Conservation (phyloP, 2,888 invertebrate species). For the Dermolepida albohirtum region DNA sequence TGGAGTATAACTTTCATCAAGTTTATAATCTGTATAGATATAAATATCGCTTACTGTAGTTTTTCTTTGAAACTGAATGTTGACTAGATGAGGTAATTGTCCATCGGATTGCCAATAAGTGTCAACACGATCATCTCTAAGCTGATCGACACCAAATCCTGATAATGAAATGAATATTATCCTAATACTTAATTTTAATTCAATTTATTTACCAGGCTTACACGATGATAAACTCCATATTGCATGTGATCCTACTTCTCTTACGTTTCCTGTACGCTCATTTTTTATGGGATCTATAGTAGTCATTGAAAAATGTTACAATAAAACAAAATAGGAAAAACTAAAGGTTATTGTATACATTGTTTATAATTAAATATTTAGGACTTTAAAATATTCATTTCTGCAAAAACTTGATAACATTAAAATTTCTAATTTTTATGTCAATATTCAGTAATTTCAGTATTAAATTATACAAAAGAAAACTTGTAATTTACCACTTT, state of each 20-base stretch:
- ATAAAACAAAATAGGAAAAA: no score
- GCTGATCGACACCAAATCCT: conserved; percentile 98
- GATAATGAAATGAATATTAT: conserved; percentile 8
- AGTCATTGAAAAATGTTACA: conserved; percentile 34
- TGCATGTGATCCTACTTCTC: conserved; percentile 67
- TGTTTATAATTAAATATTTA: no score
- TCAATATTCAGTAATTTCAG: no score
- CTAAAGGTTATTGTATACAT: no score
- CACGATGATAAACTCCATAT: conserved; percentile 99
- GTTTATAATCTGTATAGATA: conserved; percentile 97
- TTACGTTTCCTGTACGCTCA: conserved; percentile 61
- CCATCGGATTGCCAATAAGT: conserved; percentile 99
- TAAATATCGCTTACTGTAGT: conserved; percentile 96
- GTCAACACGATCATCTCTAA: conserved; percentile 94
- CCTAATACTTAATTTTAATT: background rate
- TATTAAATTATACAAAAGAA: no score
- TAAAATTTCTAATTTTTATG: no score
- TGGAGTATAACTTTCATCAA: conserved; percentile 99
- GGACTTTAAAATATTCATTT: no score
- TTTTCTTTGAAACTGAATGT: conserved; percentile 95
- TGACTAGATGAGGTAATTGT: conserved; percentile 96
- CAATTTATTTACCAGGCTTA: conserved; percentile 81
- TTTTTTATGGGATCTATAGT: conserved; percentile 71
- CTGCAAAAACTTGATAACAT: no score
- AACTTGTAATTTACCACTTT: no score